Percentiles rank a stretch among this genome's conserved stretches.
phyloP scores from a whole-genome alignment of 1,140 invertebrate species.

The Mycetomoellerius zeteki region DNA sequence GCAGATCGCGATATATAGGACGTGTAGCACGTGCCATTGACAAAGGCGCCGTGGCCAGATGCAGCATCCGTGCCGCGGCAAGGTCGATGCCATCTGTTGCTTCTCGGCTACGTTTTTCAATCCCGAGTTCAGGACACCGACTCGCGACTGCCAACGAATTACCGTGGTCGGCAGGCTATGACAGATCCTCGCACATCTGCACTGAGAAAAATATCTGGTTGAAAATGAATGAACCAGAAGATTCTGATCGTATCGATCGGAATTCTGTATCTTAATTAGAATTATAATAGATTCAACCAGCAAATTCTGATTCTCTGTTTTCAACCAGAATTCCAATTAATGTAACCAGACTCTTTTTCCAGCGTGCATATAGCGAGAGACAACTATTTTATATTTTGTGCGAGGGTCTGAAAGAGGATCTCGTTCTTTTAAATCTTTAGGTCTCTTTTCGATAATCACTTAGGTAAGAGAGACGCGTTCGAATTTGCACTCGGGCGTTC shows the following conservation, averaged over 20 bases:
- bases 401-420: neutral
- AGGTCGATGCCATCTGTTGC: slow-evolving; percentile 68
- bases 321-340: too few relatives aligned
- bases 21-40: slow-evolving; percentile 63
- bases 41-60: slow-evolving; percentile 61
- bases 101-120: slow-evolving; percentile 43
- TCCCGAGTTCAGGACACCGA: slow-evolving; percentile 14
- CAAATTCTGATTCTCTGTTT: too few relatives aligned
- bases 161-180: neutral
- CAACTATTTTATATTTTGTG: neutral
- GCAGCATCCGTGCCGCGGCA: slow-evolving; percentile 54
- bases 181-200: slow-evolving; percentile 34
- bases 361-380: neutral
- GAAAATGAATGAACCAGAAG: too few relatives aligned
- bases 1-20: slow-evolving; percentile 54
- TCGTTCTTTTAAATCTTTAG: neutral
- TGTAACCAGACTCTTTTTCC: too few relatives aligned
- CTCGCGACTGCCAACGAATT: slow-evolving; percentile 40
- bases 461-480: neutral
- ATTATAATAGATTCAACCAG: too few relatives aligned
- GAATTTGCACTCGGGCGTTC: neutral
- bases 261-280: too few relatives aligned
- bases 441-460: neutral
- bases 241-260: too few relatives aligned
- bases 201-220: too few relatives aligned